Percentiles rank a stretch among this genome's conserved stretches.
Evolutionary conservation across 1,140 invertebrate species (phyloP).

Genomic region (Drosophila athabasca): DNA sequence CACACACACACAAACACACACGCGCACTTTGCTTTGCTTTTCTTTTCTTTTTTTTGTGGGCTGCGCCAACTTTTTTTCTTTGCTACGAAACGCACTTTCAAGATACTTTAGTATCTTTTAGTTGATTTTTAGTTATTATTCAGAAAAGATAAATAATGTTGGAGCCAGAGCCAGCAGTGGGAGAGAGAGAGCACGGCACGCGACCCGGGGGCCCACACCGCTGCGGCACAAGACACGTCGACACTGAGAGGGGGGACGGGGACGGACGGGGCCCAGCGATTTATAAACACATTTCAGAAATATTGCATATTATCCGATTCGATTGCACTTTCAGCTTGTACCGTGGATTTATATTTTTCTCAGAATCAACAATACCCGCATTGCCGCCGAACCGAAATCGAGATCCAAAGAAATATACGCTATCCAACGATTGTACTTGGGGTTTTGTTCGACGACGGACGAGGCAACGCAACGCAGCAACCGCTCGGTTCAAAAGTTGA

Average conservation of each 20-base stretch:
- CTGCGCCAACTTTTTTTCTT: slow-evolving; percentile 65
- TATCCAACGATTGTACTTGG: too few relatives aligned
- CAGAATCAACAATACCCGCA: too few relatives aligned
- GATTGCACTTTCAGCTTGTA: too few relatives aligned
- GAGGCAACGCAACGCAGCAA: too few relatives aligned
- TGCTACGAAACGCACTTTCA: slow-evolving; percentile 26
- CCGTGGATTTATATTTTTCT: too few relatives aligned
- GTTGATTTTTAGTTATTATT: slow-evolving; percentile 50
- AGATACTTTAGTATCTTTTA: slow-evolving; percentile 45
- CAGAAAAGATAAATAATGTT: slow-evolving; percentile 40
- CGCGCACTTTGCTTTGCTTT: slow-evolving; percentile 69
- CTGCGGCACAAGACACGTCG: slow-evolving; percentile 60
- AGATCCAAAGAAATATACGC: too few relatives aligned
- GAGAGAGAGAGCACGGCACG: slow-evolving; percentile 37
- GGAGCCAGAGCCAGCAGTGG: slow-evolving; percentile 17
- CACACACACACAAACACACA: slow-evolving; percentile 48
- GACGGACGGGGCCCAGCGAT: slow-evolving; percentile 6
- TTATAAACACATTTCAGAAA: too few relatives aligned
- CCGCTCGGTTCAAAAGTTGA: too few relatives aligned
- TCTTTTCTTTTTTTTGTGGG: slow-evolving; percentile 58
- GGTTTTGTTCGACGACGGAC: too few relatives aligned
- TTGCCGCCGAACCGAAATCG: too few relatives aligned
- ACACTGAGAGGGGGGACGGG: slow-evolving; percentile 43
- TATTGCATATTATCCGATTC: too few relatives aligned
- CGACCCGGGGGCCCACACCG: slow-evolving; percentile 6